A percentile compares a stretch with the other conserved stretches of the same genome.
These are phyloP conservation scores for Kuschelorhynchus macadamiae DNA, from an alignment of 2,888 invertebrate genomes.

Conservation along the genomic window DNA sequence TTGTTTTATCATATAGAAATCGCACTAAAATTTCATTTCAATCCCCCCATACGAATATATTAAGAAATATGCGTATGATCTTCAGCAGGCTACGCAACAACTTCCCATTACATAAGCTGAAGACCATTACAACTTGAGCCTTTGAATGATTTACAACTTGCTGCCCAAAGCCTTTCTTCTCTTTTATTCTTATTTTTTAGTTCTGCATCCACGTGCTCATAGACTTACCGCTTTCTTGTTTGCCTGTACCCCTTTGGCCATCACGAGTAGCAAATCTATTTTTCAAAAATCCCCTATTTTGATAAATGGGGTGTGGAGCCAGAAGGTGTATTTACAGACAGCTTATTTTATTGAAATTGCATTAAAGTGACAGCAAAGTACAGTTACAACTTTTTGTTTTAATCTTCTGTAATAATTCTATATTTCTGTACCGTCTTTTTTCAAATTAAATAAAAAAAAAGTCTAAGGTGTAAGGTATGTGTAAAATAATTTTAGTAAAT, in stretches of 20 bases:
- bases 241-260: conserved; percentile 25
- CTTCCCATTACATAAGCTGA: conserved; percentile 11
- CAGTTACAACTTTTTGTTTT: conserved; percentile 25
- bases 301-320: conserved; percentile 41
- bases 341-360: conserved; percentile 48
- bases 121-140: conserved; percentile 34
- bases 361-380: conserved; percentile 39
- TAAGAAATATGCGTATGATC: too few relatives aligned
- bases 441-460: too few relatives aligned
- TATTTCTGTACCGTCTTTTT: not conserved
- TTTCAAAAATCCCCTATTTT: conserved; percentile 38
- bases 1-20: too few relatives aligned
- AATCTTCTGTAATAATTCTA: too few relatives aligned
- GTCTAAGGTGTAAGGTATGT: too few relatives aligned
- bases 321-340: conserved; percentile 33
- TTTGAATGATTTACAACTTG: conserved; percentile 32
- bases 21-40: too few relatives aligned
- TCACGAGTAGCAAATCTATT: conserved; percentile 41
- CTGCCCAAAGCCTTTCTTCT: conserved; percentile 26
- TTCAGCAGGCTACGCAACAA: too few relatives aligned
- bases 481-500: too few relatives aligned
- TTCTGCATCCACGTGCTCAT: conserved; percentile 36
- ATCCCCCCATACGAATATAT: too few relatives aligned
- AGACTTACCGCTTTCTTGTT: conserved; percentile 33
- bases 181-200: conserved; percentile 25